These are phyloP conservation scores for Mobula hypostoma DNA, from an alignment of 2,113 vertebrate genomes.

Conservation along the genomic window DNA sequence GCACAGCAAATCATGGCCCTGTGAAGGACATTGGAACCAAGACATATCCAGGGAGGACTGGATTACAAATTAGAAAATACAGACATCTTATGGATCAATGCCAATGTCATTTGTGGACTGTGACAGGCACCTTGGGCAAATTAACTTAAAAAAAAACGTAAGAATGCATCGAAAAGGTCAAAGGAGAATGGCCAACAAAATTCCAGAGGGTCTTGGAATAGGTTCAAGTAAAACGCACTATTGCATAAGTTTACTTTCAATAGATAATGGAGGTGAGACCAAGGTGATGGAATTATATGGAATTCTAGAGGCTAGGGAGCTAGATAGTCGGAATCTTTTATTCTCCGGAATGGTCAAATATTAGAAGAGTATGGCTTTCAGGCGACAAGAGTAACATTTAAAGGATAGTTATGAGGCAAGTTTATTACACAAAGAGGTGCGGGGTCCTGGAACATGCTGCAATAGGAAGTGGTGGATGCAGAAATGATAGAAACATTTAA, in stretches of 20 bases:
- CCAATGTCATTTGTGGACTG: not conserved
- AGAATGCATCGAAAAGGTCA: not conserved
- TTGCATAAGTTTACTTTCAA: not conserved
- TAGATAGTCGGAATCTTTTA: too few species aligned
- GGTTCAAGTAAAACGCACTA: not conserved
- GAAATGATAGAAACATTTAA: too few species aligned
- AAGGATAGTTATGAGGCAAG: too few species aligned
- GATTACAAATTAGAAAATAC: not conserved
- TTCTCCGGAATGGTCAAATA: too few species aligned
- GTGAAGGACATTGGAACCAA: not conserved
- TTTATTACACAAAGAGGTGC: too few species aligned
- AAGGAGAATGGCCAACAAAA: not conserved
- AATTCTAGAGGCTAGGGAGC: too few species aligned
- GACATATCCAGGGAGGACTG: not conserved
- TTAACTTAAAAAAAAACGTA: not conserved
- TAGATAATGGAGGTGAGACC: not conserved
- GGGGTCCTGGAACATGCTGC: too few species aligned
- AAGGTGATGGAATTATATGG: too few species aligned
- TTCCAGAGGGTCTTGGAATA: not conserved
- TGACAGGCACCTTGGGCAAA: not conserved
- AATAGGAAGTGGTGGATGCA: too few species aligned
- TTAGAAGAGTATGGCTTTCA: too few species aligned
- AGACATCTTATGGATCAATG: not conserved
- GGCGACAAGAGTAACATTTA: too few species aligned
- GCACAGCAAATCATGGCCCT: not conserved